Base-by-base conservation (phyloP, 2,888 invertebrate genomes). In the Trichopoda pennipes region DNA sequence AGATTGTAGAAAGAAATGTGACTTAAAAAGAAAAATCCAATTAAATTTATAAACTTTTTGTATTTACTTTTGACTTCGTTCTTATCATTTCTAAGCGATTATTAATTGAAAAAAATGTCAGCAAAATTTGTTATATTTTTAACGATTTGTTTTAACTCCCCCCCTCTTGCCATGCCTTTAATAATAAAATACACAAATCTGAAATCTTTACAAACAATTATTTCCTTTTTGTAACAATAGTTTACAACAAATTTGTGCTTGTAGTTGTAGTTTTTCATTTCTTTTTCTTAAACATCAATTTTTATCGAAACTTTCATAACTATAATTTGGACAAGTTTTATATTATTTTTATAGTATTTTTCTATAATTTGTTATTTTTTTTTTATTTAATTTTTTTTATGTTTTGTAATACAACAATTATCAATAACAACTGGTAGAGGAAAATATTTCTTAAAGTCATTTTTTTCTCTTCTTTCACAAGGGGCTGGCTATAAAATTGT, bases 251-350 rank as follows among this genome's bases (percentile, higher is more conserved):
- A 70, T 78, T 78, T 72, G 28, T 68, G 66, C 51, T 75, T 42
- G 66, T 23, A 60, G 68, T n/a, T n/a, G 58, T 66, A 64, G 61
- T 66, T 74, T 53, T 7, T 42, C 17, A n/a, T 35, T 60, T 51
- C 42, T 28, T 53, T 66, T 17, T 51, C 19, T 42, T 63, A 10
- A 19, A n/a, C n/a, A 32, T 9, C 17, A 47, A 63, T 28, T 70
- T 70, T 70, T 72, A 78, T 63, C 70, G 47, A 56, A 78, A 78
- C 70, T 78, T 78, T 78, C 70, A 72, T 72, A 72, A 78, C 78
- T 64, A 72, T 64, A 78, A 78, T 72, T 78, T 78, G 63, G 58
- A 64, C 63, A 72, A 78, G 78, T 78, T 78, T 78, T 70, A 58
- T 77, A 68, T 75, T 73, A 74, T 68, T 79, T 76, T 69, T 32